A percentile compares a stretch with the other conserved stretches of the same genome.
Evolutionary conservation across 92 coral and sea anemone species (phyloP).

Genomic region (Micromussa lordhowensis): DNA sequence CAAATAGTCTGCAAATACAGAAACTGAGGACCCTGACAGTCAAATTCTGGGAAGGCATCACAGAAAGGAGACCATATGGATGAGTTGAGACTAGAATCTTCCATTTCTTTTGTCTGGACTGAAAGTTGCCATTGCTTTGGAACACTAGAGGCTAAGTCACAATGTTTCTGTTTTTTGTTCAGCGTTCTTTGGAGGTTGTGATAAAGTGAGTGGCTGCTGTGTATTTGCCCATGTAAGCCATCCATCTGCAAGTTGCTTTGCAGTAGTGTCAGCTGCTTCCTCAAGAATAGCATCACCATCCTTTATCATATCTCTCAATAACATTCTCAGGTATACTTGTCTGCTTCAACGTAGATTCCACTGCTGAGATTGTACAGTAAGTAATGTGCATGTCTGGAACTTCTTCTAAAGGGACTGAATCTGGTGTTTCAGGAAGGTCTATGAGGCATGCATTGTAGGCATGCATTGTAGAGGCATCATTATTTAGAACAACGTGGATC

Average conservation of each 20-base stretch:
- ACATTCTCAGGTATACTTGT: constrained; percentile 43
- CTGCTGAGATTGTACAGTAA: constrained; percentile 40
- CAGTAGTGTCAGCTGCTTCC: constrained; percentile 55
- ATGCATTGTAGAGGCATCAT: too few relatives aligned
- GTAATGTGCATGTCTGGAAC: constrained; percentile 39
- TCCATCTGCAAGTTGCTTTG: constrained; percentile 54
- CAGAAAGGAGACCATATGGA: constrained; percentile 62
- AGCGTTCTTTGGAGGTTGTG: too few relatives aligned
- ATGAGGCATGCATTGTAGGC: too few relatives aligned
- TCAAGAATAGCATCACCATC: constrained; percentile 39
- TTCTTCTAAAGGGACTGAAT: too few relatives aligned
- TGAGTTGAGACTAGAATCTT: constrained; percentile 69
- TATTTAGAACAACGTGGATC: too few relatives aligned
- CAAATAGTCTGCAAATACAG: constrained; percentile 58
- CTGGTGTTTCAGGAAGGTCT: too few relatives aligned
- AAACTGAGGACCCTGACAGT: constrained; percentile 37
- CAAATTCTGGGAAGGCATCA: constrained; percentile 26
- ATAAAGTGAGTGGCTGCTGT: constrained; percentile 34
- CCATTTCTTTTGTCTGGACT: constrained; percentile 54
- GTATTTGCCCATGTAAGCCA: constrained; percentile 69
- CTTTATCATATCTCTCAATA: constrained; percentile 39
- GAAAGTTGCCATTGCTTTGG: too few relatives aligned
- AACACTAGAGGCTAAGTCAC: too few relatives aligned
- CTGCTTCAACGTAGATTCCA: constrained; percentile 46
- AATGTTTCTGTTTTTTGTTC: too few relatives aligned